phyloP scores from a whole-genome alignment of 2,797 vertebrate genomes.

The Triplophysa bombifrons region DNA sequence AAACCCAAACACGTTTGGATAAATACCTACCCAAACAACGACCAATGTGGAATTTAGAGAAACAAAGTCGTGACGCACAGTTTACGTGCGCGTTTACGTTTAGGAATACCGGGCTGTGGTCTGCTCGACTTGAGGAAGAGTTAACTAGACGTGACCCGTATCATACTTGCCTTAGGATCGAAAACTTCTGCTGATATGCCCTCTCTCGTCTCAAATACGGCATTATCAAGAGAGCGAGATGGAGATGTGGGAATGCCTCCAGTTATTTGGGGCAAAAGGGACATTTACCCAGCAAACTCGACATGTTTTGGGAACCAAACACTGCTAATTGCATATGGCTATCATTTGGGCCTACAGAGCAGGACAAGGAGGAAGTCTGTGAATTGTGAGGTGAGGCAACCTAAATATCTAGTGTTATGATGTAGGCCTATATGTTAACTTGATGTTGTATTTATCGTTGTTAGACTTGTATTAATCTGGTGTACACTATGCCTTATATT shows the following conservation, averaged over 20 bases:
- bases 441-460: neutral
- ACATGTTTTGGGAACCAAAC: neutral
- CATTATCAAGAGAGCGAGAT: slow-evolving; percentile 57
- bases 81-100: slow-evolving; percentile 72
- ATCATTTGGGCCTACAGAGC: slow-evolving; percentile 86
- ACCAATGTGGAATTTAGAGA: slow-evolving; percentile 91
- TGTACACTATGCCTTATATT: neutral
- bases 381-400: slow-evolving; percentile 10
- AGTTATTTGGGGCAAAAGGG: slow-evolving; percentile 74
- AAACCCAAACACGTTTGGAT: neutral
- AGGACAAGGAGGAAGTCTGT: slow-evolving; percentile 48
- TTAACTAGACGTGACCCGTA: neutral
- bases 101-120: slow-evolving; percentile 86
- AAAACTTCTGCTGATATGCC: slow-evolving; percentile 71
- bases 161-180: neutral
- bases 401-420: neutral
- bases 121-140: slow-evolving; percentile 88
- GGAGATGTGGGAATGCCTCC: neutral
- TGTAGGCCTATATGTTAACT: neutral
- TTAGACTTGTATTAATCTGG: neutral
- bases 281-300: slow-evolving; percentile 72
- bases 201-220: slow-evolving; percentile 71
- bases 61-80: slow-evolving; percentile 84
- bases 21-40: slow-evolving; percentile 82
- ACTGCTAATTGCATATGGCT: slow-evolving; percentile 64